Base-by-base conservation (phyloP, 2,797 vertebrate species). In the Rousettus madagascariensis region DNA sequence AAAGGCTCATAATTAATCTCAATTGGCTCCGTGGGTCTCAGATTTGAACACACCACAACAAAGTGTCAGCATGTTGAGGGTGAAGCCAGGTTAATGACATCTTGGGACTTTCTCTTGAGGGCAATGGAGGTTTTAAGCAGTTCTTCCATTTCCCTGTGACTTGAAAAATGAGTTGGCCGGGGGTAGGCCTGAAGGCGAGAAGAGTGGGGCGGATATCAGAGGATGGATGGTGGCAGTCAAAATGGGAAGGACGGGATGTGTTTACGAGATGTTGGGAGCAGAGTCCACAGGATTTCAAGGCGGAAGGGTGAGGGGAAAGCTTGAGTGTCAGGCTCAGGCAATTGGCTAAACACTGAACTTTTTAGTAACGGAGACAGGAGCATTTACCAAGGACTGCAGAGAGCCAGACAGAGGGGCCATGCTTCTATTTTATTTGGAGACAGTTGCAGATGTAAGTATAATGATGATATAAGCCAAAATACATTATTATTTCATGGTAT, bases 371-470 rank as follows among this genome's bases (percentile, higher is more conserved):
- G 53, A 79, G 46, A 49, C 17, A 71, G 59, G 57, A 63, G 22
- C 28, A 43, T 77, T 94, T 85, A 51, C 41, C 63, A 66, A 85
- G 53, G 43, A 16, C 49, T 61, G 3, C 16, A 30, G 30, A 69
- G 33, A 19, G 38, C 74, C 15, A 26, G 30, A n/a, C 30, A n/a
- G 55, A 61, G 11, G 43, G 72, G 9, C 74, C 43, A 3, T 20
- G 53, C 41, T 93, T 72, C 59, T 85, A 6, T 66, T 85, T 92
- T 22, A 78, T 75, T 86, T 89, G 87, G 43, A 94, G 68, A 63
- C 24, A 49, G 36, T 68, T 92, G 59, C 46, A 72, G 49, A 86
- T 63, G 30, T 77, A 74, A 65, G 69, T 83, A 53, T 46, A 63
- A 55, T 41, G 11, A 41, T 59, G 46, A 53, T 15, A 53, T 15